A percentile compares a stretch with the other conserved stretches of the same genome.
Conservation (phyloP, 2,888 invertebrate genomes). For the Cheilosia variabilis region DNA sequence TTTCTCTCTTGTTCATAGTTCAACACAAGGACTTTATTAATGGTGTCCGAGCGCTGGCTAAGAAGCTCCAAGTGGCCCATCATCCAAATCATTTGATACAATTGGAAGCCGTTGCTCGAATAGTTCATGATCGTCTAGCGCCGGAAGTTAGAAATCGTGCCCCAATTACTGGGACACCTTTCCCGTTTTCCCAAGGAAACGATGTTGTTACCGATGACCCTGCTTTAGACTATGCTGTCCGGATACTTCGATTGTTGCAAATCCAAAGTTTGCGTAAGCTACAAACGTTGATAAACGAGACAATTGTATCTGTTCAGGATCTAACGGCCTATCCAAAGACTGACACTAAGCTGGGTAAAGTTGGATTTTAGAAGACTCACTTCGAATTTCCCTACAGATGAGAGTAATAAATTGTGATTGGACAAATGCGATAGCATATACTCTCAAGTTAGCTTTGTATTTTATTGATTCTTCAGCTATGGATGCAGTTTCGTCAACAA, state of each 20-base stretch:
- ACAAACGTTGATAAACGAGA: conserved; percentile 97
- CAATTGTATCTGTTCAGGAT: conserved; percentile 95
- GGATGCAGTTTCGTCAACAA: too few relatives aligned
- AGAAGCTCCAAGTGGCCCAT: conserved; percentile 90
- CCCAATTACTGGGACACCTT: conserved; percentile 85
- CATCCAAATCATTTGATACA: conserved; percentile 92
- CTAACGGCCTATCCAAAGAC: conserved; percentile 98
- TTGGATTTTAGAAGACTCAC: conserved; percentile 86
- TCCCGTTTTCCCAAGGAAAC: conserved; percentile 87
- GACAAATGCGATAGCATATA: background rate
- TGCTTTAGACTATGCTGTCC: conserved; percentile 88
- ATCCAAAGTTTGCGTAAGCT: conserved; percentile 85
- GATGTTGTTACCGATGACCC: conserved; percentile 88
- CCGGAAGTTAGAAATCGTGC: conserved; percentile 84
- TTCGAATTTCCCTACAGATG: conserved; percentile 86
- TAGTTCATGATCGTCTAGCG: conserved; percentile 86
- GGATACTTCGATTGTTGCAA: conserved; percentile 90
- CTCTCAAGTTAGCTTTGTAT: too few relatives aligned
- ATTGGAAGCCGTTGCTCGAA: conserved; percentile 87
- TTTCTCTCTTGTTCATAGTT: conserved; percentile 85
- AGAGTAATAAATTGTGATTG: conserved; percentile 24
- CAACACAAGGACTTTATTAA: conserved; percentile 91
- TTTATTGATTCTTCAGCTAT: too few relatives aligned
- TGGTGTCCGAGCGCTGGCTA: conserved; percentile 92
- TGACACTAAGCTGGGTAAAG: conserved; percentile 96